phyloP scores from a whole-genome alignment of 2,797 vertebrate species.

The Manis pentadactyla region DNA sequence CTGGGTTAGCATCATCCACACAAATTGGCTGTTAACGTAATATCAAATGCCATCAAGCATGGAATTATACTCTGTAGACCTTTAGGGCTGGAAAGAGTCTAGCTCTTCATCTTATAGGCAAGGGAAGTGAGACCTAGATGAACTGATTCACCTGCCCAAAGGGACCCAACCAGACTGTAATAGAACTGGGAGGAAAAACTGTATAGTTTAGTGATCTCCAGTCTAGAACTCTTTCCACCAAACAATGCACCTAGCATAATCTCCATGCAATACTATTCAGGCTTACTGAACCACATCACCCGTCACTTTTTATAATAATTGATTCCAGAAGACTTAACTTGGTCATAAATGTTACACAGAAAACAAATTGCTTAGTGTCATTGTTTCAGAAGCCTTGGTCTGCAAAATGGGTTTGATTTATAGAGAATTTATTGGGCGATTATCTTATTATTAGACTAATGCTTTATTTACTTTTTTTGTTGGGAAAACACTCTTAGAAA shows the following conservation, averaged over 20 bases:
- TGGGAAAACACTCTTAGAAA: slow-evolving; percentile 63
- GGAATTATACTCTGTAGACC: not conserved
- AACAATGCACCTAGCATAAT: not conserved
- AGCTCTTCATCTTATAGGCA: not conserved
- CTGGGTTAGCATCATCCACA: not conserved
- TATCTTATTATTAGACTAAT: slow-evolving; percentile 71
- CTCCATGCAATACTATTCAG: not conserved
- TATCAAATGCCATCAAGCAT: not conserved
- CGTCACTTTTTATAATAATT: slow-evolving; percentile 40
- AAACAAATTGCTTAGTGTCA: slow-evolving; percentile 47
- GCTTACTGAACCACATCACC: not conserved
- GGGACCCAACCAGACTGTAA: not conserved
- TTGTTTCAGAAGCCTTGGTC: slow-evolving; percentile 67
- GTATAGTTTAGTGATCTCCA: not conserved
- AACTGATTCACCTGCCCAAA: not conserved
- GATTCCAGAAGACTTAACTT: slow-evolving; percentile 59
- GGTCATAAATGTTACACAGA: not conserved
- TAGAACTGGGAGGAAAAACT: not conserved
- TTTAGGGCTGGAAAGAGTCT: not conserved
- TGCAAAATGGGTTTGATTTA: slow-evolving; percentile 68
- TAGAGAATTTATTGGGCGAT: slow-evolving; percentile 61
- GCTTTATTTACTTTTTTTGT: slow-evolving; percentile 72
- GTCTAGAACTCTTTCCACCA: not conserved
- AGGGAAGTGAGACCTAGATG: not conserved
- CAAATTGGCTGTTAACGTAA: not conserved